Conservation (phyloP, 2,113 vertebrate genomes). For the Machaerirhynchus nigripectus region DNA sequence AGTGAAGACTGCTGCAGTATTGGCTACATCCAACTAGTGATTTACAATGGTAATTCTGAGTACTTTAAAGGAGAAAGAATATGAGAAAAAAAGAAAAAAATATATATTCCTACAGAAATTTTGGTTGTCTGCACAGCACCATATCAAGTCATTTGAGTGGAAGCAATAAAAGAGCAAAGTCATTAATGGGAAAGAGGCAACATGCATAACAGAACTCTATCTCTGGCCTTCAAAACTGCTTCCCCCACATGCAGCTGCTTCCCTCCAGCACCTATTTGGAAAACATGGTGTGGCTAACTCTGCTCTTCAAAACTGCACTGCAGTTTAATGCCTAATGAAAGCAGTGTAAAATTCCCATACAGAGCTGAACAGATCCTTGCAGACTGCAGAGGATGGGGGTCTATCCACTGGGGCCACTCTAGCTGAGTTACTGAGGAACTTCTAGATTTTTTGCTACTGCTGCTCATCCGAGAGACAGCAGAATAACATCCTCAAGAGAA, state of each 20-base stretch:
- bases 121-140: not conserved
- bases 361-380: not conserved
- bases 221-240: not conserved
- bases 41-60: not conserved
- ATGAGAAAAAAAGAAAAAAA: not conserved
- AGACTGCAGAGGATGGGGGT: not conserved
- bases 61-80: not conserved
- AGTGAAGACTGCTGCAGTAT: not conserved
- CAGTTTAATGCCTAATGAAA: not conserved
- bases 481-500: not conserved
- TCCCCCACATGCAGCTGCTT: not conserved
- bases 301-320: not conserved
- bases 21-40: not conserved
- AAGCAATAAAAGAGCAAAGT: not conserved
- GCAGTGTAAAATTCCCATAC: not conserved
- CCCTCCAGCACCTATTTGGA: not conserved
- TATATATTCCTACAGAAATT: not conserved
- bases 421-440: not conserved
- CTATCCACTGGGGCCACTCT: not conserved
- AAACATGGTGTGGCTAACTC: not conserved
- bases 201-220: not conserved
- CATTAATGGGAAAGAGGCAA: not conserved
- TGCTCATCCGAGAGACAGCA: not conserved
- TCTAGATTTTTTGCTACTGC: not conserved
- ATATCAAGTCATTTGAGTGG: not conserved